Base-by-base conservation (phyloP, 2,888 invertebrate species). In the Reticulitermes lucifugus region DNA sequence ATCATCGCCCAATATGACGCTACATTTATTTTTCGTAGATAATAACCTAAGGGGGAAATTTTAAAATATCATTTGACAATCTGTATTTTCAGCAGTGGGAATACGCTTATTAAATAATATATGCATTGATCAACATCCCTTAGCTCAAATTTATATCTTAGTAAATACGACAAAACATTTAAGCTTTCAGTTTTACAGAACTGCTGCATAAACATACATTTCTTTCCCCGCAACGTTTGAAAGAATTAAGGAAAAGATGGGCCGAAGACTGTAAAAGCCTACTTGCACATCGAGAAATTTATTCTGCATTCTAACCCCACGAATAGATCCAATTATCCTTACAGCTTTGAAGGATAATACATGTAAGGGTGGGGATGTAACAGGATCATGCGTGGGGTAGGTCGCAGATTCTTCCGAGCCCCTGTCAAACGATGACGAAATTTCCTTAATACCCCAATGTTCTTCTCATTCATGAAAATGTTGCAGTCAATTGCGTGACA, bases 321-420 rank as follows among this genome's bases (percentile, higher is more conserved):
- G 46, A 81, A 43, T 81, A 41, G 65, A 81, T 81, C 81, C 81
- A 81, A 81, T 81, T 81, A 70, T 81, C 70, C 6, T 81, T 43
- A 81, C n/a, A 77, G 46, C 46, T 77, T n/a, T 22, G 77, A 7
- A 77, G 21, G 77, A 46, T 77, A 21, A 14, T 7, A 21, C 14
- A 77, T n/a, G 43, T 46, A 77, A 77, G 43, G 55, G 71, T 29
- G 51, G 46, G 46, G 35, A 65, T 59, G 77, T 85, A 85, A 85
- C 85, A 85, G 65, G 85, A 81, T 85, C 82, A 79, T 29, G 43
- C n/a, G 65, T 85, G 73, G 83, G 85, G 85, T 85, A 85, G 85
- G 85, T 85, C 85, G 55, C 22, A 41, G 65, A 7, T 25, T 65
- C 65, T 65, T n/a, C n/a, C 9, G 12, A 65, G 70, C 77, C 82